Conservation (phyloP, 2,888 invertebrate genomes). For the Ennomos erosarius region DNA sequence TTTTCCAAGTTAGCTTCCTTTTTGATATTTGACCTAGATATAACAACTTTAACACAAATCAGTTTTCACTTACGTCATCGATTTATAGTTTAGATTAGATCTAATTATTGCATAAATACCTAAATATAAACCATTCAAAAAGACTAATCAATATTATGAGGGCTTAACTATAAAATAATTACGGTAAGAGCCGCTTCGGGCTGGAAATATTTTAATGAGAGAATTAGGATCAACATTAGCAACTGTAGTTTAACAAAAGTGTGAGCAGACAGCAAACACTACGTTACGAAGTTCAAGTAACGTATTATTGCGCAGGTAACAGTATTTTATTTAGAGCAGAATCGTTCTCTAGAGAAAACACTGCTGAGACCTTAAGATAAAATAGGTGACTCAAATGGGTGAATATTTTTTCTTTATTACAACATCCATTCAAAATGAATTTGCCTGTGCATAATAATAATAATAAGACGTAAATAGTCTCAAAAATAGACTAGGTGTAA, state of each 20-base stretch:
- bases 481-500: too few relatives aligned
- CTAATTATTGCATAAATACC: too few relatives aligned
- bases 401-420: slow-evolving; percentile 38
- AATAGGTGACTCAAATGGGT: slow-evolving; percentile 45
- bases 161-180: slow-evolving; percentile 16
- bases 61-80: too few relatives aligned
- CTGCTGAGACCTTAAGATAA: slow-evolving; percentile 51
- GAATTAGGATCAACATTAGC: slow-evolving; percentile 22
- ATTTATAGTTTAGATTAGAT: too few relatives aligned
- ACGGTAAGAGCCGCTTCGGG: slow-evolving; percentile 3
- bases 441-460: neutral
- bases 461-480: slow-evolving; percentile 3
- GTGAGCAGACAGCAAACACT: neutral
- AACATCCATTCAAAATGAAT: slow-evolving; percentile 33
- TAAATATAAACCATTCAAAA: slow-evolving; percentile 2
- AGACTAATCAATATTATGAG: slow-evolving; percentile 8
- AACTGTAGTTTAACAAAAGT: neutral
- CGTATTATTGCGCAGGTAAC: neutral
- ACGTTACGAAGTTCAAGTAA: slow-evolving; percentile 4
- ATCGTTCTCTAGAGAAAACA: slow-evolving; percentile 46
- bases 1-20: slow-evolving; percentile 8
- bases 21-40: slow-evolving; percentile 13
- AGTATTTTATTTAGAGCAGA: slow-evolving; percentile 42
- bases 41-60: neutral
- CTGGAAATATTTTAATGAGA: slow-evolving; percentile 9